Percentiles rank a stretch among this genome's conserved stretches.
Evolutionary conservation across 1,140 invertebrate species (phyloP).

Genomic region (Macrotrachela quadricornifera): DNA sequence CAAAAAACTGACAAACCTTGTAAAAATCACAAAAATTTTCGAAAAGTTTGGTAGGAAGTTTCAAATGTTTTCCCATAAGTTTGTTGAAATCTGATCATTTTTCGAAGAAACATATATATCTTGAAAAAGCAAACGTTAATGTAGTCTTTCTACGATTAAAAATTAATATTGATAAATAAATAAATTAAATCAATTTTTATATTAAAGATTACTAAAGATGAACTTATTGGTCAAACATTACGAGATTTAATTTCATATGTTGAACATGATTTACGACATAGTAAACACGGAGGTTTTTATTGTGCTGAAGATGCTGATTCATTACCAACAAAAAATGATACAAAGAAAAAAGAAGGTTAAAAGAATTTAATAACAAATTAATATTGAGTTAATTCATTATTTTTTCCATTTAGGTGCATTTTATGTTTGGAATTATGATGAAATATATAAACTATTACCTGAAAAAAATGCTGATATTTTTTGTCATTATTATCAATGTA

Average conservation of each 20-base stretch:
- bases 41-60: no score
- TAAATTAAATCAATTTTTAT: background rate
- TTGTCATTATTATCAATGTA: constrained; percentile 52
- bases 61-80: no score
- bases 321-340: constrained; percentile 39
- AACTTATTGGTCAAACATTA: constrained; percentile 46
- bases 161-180: background rate
- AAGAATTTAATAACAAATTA: no score
- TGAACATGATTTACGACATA: constrained; percentile 52
- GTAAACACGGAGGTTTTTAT: constrained; percentile 57
- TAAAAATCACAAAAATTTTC: no score
- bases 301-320: constrained; percentile 89
- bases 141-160: background rate
- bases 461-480: constrained; percentile 46
- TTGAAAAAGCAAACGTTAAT: no score
- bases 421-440: constrained; percentile 65
- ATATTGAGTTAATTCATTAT: no score
- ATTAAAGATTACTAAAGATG: constrained; percentile 45
- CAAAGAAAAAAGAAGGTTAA: constrained; percentile 54
- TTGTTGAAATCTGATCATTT: no score
- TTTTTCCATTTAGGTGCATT: constrained; percentile 39
- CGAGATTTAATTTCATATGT: constrained; percentile 66
- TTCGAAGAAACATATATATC: no score
- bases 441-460: constrained; percentile 38
- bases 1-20: no score